phyloP scores from a whole-genome alignment of 23 tunicate species.

The Styela clava region DNA sequence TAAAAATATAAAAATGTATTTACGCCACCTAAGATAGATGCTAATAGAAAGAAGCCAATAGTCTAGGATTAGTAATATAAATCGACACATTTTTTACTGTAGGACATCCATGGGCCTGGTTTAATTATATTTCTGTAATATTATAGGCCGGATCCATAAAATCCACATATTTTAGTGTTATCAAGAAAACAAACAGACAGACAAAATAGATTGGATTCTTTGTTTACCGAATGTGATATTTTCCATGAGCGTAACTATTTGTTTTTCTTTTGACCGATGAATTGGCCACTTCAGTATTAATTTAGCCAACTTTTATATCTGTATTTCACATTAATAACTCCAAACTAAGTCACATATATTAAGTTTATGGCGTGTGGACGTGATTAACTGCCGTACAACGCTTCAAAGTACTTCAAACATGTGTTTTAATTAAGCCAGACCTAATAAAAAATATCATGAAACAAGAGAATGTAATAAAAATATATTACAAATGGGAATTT shows the following conservation, averaged over 20 bases:
- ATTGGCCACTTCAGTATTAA: background rate
- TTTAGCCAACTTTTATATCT: background rate
- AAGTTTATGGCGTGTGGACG: background rate
- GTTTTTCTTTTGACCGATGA: background rate
- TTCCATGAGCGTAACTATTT: background rate
- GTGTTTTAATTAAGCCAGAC: background rate
- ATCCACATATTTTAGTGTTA: too few species aligned
- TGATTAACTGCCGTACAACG: background rate
- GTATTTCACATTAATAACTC: background rate
- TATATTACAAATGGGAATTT: background rate
- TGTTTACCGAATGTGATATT: background rate
- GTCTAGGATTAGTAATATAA: too few species aligned
- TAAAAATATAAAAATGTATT: too few species aligned
- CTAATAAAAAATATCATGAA: too few species aligned
- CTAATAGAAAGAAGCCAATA: too few species aligned
- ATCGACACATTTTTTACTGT: too few species aligned
- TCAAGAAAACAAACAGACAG: background rate
- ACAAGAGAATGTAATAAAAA: background rate
- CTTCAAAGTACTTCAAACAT: background rate
- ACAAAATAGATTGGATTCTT: background rate
- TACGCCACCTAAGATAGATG: too few species aligned
- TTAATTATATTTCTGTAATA: too few species aligned
- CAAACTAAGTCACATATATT: background rate
- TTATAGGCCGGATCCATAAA: background rate
- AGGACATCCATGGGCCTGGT: too few species aligned